Percentiles rank a stretch among this genome's conserved stretches.
phyloP scores from a whole-genome alignment of 1,140 invertebrate species.

The Ips nitidus region DNA sequence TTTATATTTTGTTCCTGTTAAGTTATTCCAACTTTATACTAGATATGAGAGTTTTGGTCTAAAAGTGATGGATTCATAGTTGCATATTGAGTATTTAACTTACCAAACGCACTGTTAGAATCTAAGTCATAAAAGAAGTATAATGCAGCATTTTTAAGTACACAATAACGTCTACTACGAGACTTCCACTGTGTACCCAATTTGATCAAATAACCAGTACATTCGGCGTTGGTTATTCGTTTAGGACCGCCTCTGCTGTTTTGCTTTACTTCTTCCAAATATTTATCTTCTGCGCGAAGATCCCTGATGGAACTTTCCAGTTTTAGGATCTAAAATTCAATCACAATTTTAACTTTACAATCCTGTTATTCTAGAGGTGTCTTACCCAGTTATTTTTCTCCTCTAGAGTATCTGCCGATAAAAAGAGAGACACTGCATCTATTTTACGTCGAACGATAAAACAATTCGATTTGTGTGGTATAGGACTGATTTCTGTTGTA shows the following conservation, averaged over 20 bases:
- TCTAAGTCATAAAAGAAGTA: constrained; percentile 91
- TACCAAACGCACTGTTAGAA: constrained; percentile 84
- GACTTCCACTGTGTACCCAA: constrained; percentile 75
- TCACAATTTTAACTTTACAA: no score
- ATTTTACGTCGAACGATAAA: constrained; percentile 73
- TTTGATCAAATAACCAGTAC: constrained; percentile 87
- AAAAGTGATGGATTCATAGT: not conserved
- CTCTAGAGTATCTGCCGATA: constrained; percentile 79
- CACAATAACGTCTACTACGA: constrained; percentile 91
- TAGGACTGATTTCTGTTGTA: constrained; percentile 54
- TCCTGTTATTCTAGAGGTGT: not conserved
- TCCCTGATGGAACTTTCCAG: constrained; percentile 57
- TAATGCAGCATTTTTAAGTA: constrained; percentile 92
- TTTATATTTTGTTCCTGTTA: no score
- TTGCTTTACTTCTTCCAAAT: constrained; percentile 70
- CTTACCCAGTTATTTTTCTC: constrained; percentile 69
- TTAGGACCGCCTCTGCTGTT: constrained; percentile 70
- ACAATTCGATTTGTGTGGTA: constrained; percentile 56
- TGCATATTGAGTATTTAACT: constrained; percentile 7
- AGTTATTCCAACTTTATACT: no score
- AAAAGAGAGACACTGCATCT: constrained; percentile 73
- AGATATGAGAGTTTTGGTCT: no score
- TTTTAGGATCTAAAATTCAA: constrained; percentile 41
- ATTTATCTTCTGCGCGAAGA: constrained; percentile 65
- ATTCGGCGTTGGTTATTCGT: constrained; percentile 80